Base-by-base conservation (phyloP, 2,888 invertebrate species). In the Ophraella communa region DNA sequence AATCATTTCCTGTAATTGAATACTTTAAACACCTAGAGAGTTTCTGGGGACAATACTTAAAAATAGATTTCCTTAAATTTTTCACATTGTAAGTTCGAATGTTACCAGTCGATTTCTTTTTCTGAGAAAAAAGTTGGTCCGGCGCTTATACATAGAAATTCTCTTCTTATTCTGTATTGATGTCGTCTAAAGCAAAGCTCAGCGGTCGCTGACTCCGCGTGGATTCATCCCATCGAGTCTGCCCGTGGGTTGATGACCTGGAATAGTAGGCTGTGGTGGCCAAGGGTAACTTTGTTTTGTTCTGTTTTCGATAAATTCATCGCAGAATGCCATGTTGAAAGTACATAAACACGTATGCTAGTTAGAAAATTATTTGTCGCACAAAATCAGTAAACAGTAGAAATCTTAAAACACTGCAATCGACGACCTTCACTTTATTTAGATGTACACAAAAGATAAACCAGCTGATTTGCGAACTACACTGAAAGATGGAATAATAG, bases 251-350 rank as follows among this genome's bases (percentile, higher is more conserved):
- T 78, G 78, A 75, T 76, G 79, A 79, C 78, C 78, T 76, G 71
- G 71, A 75, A 74, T 74, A 72, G 73, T 73, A 73, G 71, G 75
- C 71, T 67, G 66, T 69, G 58, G 66, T 74, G 76, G 74, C 77
- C 78, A 78, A 78, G 79, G 79, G 78, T 79, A 79, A 77, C 74
- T 75, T 72, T 75, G 72, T 75, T 75, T 74, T 74, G 71, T 75
- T 74, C 67, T 71, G 66, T 69, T 69, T 67, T 64, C 52, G 51
- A 59, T 35, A 51, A 52, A 51, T 59, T 18, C 59, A 56, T 35
- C 27, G 45, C 27, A 39, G 56, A 35, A 58, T 49, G 47, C 49
- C 35, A 21, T 20, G 45, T 23, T 33, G 20, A 23, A 8, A n/a
- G 35, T 39, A 21, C 49, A 51, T 7, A 51, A 27, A 51, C 27